phyloP scores from a whole-genome alignment of 1,140 invertebrate genomes.

The Drosophila kurseongensis region DNA sequence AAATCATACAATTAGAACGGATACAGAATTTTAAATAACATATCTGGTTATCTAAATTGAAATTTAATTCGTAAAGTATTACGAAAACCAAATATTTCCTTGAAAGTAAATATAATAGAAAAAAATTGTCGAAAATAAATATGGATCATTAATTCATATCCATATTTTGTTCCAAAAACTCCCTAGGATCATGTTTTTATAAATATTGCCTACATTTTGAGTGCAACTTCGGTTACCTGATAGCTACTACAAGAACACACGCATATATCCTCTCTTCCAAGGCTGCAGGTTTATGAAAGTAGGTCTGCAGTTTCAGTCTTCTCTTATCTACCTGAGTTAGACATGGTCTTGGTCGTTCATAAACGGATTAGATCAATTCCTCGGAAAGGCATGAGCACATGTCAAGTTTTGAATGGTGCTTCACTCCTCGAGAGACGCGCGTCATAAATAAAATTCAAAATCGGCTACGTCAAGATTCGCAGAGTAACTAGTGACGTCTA shows the following conservation, averaged over 20 bases:
- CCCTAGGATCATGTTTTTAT: too few relatives aligned
- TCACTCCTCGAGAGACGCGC: constrained; percentile 12
- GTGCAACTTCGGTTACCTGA: constrained; percentile 11
- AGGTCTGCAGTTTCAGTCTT: constrained; percentile 6
- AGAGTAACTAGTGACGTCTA: constrained; percentile 26
- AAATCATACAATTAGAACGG: too few relatives aligned
- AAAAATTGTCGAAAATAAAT: too few relatives aligned
- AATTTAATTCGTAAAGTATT: too few relatives aligned
- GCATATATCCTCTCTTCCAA: neutral
- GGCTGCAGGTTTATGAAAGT: neutral
- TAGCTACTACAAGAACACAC: constrained; percentile 7
- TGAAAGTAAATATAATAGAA: too few relatives aligned
- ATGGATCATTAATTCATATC: too few relatives aligned
- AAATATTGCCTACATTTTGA: too few relatives aligned
- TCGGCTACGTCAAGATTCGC: constrained; percentile 10
- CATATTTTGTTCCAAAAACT: too few relatives aligned
- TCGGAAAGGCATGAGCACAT: constrained; percentile 25
- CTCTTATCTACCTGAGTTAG: constrained; percentile 22
- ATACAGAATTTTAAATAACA: too few relatives aligned
- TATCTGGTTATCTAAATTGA: too few relatives aligned
- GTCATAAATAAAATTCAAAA: constrained; percentile 17
- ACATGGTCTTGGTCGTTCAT: constrained; percentile 3
- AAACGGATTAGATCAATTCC: constrained; percentile 38
- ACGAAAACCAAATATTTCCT: too few relatives aligned
- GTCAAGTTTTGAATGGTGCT: constrained; percentile 22